phyloP scores from a whole-genome alignment of 2,113 vertebrate genomes.

The Riparia riparia region DNA sequence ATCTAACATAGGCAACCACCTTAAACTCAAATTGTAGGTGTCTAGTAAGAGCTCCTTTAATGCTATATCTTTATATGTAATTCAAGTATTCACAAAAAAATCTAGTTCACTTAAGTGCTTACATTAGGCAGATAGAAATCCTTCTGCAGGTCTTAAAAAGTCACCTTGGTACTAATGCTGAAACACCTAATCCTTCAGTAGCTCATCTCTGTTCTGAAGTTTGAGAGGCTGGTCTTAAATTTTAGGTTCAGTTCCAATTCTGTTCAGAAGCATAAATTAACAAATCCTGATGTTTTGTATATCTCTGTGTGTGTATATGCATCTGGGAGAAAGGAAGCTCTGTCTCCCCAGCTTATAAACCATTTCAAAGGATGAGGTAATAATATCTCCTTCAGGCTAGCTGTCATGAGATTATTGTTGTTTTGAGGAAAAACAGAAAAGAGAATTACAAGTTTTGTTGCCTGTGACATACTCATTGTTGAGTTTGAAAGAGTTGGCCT shows the following conservation, averaged over 20 bases:
- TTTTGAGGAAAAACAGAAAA: not conserved
- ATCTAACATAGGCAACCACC: not conserved
- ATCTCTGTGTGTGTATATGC: rapidly evolving
- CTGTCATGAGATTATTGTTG: not conserved
- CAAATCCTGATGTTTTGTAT: not conserved
- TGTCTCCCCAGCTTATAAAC: not conserved
- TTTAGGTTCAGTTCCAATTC: not conserved
- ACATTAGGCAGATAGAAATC: not conserved
- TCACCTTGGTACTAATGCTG: not conserved
- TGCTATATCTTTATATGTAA: not conserved
- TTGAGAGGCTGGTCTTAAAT: not conserved
- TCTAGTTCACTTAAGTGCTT: not conserved
- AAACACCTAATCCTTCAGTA: not conserved
- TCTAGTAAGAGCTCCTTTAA: not conserved
- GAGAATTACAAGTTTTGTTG: not conserved
- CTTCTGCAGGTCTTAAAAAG: not conserved
- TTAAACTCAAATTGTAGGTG: not conserved
- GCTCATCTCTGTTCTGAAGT: not conserved
- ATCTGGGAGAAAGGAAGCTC: not conserved
- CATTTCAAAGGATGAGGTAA: not conserved
- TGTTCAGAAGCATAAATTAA: not conserved
- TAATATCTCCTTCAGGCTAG: not conserved
- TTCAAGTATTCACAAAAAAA: not conserved
- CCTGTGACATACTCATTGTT: not conserved
- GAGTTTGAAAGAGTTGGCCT: not conserved